Percentiles rank a stretch among this genome's conserved stretches.
Evolutionary conservation across 2,113 vertebrate species (phyloP).

Genomic region (Melanerpes aurifrons): DNA sequence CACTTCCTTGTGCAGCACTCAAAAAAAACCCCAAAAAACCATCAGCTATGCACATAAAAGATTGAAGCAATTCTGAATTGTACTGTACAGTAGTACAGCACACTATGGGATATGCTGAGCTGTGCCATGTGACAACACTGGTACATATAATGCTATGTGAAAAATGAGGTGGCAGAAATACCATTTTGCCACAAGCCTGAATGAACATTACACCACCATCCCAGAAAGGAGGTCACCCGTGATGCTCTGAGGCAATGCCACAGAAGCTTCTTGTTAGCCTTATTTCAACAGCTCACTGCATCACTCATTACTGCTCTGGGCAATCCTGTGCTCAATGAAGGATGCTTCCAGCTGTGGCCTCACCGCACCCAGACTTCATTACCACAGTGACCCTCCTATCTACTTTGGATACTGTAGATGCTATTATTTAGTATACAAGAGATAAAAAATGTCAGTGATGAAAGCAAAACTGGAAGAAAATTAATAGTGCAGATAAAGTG

Average conservation of each 20-base stretch:
- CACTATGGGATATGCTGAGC: fast-evolving
- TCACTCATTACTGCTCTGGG: neutral
- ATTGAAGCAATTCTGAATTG: neutral
- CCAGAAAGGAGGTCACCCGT: neutral
- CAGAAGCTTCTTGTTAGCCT: neutral
- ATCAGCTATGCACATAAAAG: neutral
- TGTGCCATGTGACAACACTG: fast-evolving
- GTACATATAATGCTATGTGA: fast-evolving
- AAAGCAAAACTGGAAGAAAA: neutral
- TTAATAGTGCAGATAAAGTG: neutral
- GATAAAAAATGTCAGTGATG: neutral
- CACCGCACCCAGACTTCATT: fast-evolving
- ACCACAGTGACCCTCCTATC: neutral
- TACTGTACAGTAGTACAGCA: fast-evolving
- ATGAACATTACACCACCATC: neutral
- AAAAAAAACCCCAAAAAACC: neutral
- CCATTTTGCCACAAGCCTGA: neutral
- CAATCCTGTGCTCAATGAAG: neutral
- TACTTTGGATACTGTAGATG: fast-evolving
- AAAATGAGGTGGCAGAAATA: neutral
- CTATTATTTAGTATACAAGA: fast-evolving
- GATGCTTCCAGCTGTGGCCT: neutral
- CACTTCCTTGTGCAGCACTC: neutral
- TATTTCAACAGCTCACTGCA: neutral
- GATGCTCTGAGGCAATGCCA: neutral